A percentile compares a stretch with the other conserved stretches of the same genome.
These are phyloP conservation scores for Griposia aprilina DNA, from an alignment of 2,888 invertebrate species.

Conservation along the genomic window DNA sequence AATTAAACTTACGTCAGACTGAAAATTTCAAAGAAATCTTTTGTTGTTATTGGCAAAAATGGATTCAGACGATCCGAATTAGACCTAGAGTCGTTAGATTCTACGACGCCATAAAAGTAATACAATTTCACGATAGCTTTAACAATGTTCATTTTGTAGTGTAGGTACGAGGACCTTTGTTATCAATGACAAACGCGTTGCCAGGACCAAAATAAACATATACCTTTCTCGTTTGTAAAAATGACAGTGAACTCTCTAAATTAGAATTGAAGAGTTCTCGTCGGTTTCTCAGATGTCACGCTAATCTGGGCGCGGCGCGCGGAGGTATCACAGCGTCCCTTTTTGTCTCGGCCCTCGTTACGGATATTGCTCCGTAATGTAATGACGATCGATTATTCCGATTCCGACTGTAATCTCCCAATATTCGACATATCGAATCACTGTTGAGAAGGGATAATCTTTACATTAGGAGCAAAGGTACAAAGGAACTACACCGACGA, in stretches of 20 bases:
- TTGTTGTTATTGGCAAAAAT: slow-evolving; percentile 18
- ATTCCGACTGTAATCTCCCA: slow-evolving; percentile 44
- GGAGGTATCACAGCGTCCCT: slow-evolving; percentile 44
- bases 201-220: slow-evolving; percentile 31
- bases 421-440: slow-evolving; percentile 53
- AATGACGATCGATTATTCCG: slow-evolving; percentile 65
- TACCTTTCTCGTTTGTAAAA: slow-evolving; percentile 34
- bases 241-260: slow-evolving; percentile 43
- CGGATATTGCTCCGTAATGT: slow-evolving; percentile 65
- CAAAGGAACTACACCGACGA: not conserved
- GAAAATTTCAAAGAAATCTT: slow-evolving; percentile 6
- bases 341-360: slow-evolving; percentile 63
- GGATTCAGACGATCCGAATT: slow-evolving; percentile 25
- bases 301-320: slow-evolving; percentile 29
- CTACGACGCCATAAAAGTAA: slow-evolving; percentile 29
- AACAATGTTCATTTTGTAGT: slow-evolving; percentile 4
- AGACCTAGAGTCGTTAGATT: slow-evolving; percentile 32
- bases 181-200: slow-evolving; percentile 21
- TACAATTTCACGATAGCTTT: slow-evolving; percentile 32
- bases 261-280: slow-evolving; percentile 41
- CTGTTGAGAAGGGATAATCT: slow-evolving; percentile 51
- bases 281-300: slow-evolving; percentile 45
- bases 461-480: slow-evolving; percentile 23
- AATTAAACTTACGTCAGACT: slow-evolving; percentile 14
- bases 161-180: slow-evolving; percentile 15